phyloP scores from a whole-genome alignment of 2,888 invertebrate genomes.

The Operophtera brumata region DNA sequence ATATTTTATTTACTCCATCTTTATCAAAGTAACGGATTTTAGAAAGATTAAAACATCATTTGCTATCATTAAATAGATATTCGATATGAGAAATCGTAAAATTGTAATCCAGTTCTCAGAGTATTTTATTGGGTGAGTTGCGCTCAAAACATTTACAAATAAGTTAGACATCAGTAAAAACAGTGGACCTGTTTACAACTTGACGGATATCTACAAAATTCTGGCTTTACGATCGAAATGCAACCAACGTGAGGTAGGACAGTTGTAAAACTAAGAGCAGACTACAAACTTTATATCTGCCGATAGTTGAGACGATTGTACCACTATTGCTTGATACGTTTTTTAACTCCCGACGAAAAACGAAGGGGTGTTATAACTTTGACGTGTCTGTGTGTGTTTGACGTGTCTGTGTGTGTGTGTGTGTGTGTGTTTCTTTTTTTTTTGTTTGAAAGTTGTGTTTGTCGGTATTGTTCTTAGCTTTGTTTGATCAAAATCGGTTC shows the following conservation, averaged over 20 bases:
- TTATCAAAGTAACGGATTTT: constrained; percentile 35
- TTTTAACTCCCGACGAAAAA: no score
- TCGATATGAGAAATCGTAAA: constrained; percentile 46
- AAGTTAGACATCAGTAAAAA: constrained; percentile 57
- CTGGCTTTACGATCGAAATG: constrained; percentile 29
- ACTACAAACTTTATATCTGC: no score
- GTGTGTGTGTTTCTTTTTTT: no score
- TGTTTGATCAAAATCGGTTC: no score
- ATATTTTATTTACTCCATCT: constrained; percentile 17
- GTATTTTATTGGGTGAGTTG: constrained; percentile 43
- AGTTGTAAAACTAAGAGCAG: constrained; percentile 22
- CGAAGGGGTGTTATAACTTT: no score
- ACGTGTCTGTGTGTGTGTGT: no score
- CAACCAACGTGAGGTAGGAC: constrained; percentile 24
- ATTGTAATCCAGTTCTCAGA: constrained; percentile 35
- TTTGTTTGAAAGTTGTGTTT: no score
- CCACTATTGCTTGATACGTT: no score
- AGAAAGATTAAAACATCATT: constrained; percentile 46
- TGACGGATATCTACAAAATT: constrained; percentile 45
- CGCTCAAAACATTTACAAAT: constrained; percentile 56
- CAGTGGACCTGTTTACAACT: constrained; percentile 54
- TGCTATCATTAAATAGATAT: constrained; percentile 47
- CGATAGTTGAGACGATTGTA: no score
- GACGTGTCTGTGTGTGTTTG: no score
- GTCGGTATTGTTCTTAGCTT: no score